Evolutionary conservation across 2,888 invertebrate species (phyloP), one percentile per base, ranked within the genome.

Genomic region (Synanthedon myopaeformis): DNA sequence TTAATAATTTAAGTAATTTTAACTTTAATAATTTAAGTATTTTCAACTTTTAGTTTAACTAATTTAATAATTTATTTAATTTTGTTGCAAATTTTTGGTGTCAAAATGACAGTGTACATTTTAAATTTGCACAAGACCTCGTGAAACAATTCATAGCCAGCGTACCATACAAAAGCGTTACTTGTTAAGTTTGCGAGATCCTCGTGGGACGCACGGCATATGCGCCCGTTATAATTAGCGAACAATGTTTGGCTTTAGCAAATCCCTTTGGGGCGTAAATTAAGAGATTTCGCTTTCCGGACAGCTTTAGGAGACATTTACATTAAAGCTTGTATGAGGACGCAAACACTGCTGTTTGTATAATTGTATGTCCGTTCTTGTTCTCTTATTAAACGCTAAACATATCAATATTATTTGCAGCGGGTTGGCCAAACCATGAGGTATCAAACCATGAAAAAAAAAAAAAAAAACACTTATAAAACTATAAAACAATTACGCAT

Each of bases 221-320:
- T 85, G 86, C 73, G 80, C 78, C 80, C 72, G 82, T 85, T 85
- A 86, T 86, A 87, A 87, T 87, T 87, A 86, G 87, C 85, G 82
- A 81, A 82, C 87, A 86, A 84, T 86, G 86, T 86, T 86, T 87
- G 84, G 86, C 84, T 86, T 87, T 82, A 76, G 74, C 76, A 82
- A 87, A 87, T 86, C 86, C 86, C 81, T 81, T 79, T 76, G 82
- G 86, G 85, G 81, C 87, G 84, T 86, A 87, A 86, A 86, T 87
- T 86, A 86, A 86, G 85, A 86, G 85, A 86, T 85, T 83, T 79
- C 65, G 66, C 72, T 69, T 69, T 64, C 60, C 68, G 72, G 72
- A 73, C 78, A 79, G 81, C 80, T 83, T 82, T 82, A 68, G 68
- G 70, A 80, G 78, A 82, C 80, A 79, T 82, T 80, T 77, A 74